phyloP scores from a whole-genome alignment of 2,888 invertebrate genomes.

The Agrochola lychnidis region DNA sequence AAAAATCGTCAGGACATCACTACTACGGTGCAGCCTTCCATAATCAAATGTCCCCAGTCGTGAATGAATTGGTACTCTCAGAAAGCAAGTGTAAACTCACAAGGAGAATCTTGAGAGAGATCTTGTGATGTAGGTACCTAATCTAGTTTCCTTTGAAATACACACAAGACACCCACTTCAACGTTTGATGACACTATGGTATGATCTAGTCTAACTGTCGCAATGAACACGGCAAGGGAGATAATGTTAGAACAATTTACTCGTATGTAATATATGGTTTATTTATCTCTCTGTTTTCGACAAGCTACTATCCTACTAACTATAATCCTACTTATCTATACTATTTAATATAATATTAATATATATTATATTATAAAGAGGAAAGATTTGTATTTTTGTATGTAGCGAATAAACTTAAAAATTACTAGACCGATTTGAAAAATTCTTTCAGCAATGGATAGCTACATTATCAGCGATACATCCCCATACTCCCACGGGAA shows the following conservation, averaged over 20 bases:
- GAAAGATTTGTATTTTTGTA: too few relatives aligned
- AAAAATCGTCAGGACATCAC: too few relatives aligned
- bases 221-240: background rate
- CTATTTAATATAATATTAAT: too few relatives aligned
- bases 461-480: too few relatives aligned
- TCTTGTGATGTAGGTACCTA: background rate
- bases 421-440: too few relatives aligned
- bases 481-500: too few relatives aligned
- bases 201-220: constrained; percentile 1
- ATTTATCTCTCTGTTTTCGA: constrained; percentile 2
- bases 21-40: too few relatives aligned
- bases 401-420: too few relatives aligned
- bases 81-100: background rate
- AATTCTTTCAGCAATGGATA: too few relatives aligned
- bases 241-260: background rate
- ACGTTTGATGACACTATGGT: background rate
- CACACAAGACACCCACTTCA: background rate
- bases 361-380: too few relatives aligned
- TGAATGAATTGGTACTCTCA: background rate
- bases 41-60: constrained; percentile 1
- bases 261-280: background rate
- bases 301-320: background rate
- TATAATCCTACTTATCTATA: too few relatives aligned
- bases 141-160: constrained; percentile 7
- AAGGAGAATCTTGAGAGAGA: background rate